Base-by-base conservation (phyloP, 2,113 vertebrate genomes). In the Cromileptes altivelis region DNA sequence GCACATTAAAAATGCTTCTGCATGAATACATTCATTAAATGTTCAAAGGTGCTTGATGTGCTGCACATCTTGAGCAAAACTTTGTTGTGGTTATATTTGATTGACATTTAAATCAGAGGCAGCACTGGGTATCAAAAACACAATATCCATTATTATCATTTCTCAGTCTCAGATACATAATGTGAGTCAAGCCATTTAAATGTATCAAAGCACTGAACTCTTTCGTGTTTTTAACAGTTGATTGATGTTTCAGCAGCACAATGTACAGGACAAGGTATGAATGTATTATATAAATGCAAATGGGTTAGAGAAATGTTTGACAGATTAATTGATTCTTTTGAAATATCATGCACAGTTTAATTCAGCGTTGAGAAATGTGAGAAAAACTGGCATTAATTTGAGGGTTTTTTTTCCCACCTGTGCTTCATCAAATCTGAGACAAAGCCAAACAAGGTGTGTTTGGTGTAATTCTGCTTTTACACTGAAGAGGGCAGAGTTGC, bases 401-500 rank as follows among this genome's bases (percentile, higher is more conserved):
- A 2, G 10, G 15, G 15, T 30, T 62, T 27, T 23, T 18, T 45
- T 49, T 9, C 10, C 21, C 17, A 8, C 25, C 25, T 23, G 56
- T 6, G 11, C 45, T 52, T 15, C 1, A 15, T 63, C 62, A 30
- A 27, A 45, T 49, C 12, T 7, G 18, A 42, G 73, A 37, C 56
- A 50, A 37, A 47, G 73, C 45, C 56, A 42, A 37, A 47, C 1
- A 7, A 68, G 15, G 15, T 71, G 42, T 25, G 57, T 2, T 62
- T 6, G 0, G 0, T 85, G 89, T 61, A 89, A 25, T 91, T 78
- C 8, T 0, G 0, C 0, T 49, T 77, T 53, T 19, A 5, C 5
- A 17, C 92, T 91, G 90, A 64, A 75, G 93, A 92, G 90, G 91
- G 92, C 93, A 92, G 82, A 85, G 83, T 87, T 89, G 91, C 60